Base-by-base conservation (phyloP, 2,113 vertebrate genomes). In the Phalacrocorax brasilianus region DNA sequence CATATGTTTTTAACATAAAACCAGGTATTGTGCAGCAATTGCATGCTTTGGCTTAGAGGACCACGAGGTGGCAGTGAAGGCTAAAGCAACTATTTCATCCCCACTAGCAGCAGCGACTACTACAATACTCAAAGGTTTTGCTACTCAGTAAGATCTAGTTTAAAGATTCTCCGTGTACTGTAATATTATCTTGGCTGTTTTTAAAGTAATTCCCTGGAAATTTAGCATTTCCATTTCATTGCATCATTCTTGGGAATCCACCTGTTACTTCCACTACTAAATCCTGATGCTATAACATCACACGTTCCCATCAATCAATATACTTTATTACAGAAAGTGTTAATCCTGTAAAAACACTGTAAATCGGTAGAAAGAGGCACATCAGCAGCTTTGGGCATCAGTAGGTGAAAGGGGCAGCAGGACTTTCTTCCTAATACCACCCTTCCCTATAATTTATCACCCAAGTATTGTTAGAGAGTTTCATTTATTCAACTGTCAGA, bases 41-140 rank as follows among this genome's bases (percentile, higher is more conserved):
- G 0, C 38, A 3, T 17, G 73, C 77, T 68, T 14, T 6, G 58
- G 23, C n/a, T 19, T 2, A 1, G 21, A 8, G 42, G 24, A 26
- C 86, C 98, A 78, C 96, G 35, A 95, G 97, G 88, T 96, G 97
- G 95, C 95, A 91, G 91, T 14, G 90, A 63, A 93, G 61, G 53
- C 55, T 72, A 63, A 82, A 33, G 9, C 28, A 59, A 88, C 35
- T 6, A 8, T 10, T 71, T 28, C 49, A 5, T 23, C 5, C 76
- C 52, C 50, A 14, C 3, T 0, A 28, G 63, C 59, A 27, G 56
- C 59, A 62, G 14, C 0, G 2, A 14, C n/a, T 14, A 14, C 26
- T 7, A 5, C n/a, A 76, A 49, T 17, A 14, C 30, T 9, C 50
- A 22, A 30, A 13, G 12, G 14, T 42, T 62, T 47, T 56, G 30